These are phyloP conservation scores for Gonocerus acuteangulatus DNA, from an alignment of 2,888 invertebrate genomes.

Conservation along the genomic window DNA sequence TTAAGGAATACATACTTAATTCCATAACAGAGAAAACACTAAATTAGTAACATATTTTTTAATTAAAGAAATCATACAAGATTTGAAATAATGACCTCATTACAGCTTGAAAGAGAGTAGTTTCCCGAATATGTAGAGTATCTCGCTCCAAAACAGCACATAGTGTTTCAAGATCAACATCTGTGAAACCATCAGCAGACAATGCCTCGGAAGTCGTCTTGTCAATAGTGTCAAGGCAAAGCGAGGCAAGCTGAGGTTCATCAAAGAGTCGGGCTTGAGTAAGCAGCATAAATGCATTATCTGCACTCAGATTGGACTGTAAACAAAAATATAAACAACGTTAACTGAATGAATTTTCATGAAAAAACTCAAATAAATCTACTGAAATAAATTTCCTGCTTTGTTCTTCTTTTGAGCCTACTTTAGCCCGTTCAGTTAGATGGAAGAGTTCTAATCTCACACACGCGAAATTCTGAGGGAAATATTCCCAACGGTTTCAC, in stretches of 20 bases:
- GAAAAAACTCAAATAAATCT: no score
- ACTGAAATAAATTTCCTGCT: no score
- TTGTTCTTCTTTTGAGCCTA: no score
- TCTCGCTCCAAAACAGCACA: conserved; percentile 69
- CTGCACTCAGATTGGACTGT: conserved; percentile 64
- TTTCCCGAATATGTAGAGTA: conserved; percentile 68
- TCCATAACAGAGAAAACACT: no score
- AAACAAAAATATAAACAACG: conserved; percentile 38
- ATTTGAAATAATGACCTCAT: conserved; percentile 45
- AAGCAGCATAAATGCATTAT: conserved; percentile 74
- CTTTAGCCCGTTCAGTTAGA: no score
- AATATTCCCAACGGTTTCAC: no score
- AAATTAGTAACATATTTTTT: no score
- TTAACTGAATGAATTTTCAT: no score
- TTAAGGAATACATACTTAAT: no score
- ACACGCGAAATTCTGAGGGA: no score
- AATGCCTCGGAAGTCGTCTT: conserved; percentile 73
- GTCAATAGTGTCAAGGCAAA: conserved; percentile 75
- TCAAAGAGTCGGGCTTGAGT: conserved; percentile 73
- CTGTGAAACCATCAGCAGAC: conserved; percentile 70
- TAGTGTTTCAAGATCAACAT: conserved; percentile 71
- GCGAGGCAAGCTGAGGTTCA: conserved; percentile 69
- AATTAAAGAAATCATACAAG: no score
- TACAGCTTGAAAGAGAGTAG: conserved; percentile 67
- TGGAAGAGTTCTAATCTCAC: no score